Evolutionary conservation across 2,888 invertebrate species (phyloP).

Genomic region (Netelia inedita): DNA sequence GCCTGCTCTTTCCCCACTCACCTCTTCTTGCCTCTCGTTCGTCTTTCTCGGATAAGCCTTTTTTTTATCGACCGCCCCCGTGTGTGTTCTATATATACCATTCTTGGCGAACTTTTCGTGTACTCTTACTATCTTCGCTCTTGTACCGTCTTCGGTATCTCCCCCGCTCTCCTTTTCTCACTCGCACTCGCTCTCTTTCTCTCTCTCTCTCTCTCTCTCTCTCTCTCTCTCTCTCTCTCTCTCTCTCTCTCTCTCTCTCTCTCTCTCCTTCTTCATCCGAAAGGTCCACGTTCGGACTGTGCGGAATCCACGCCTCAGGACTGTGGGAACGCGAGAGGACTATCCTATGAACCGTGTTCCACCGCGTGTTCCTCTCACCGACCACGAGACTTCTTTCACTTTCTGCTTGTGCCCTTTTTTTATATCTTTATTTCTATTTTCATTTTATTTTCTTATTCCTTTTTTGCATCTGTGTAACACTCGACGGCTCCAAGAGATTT

Average conservation of each 20-base stretch:
- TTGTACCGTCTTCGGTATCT: conserved; percentile 46
- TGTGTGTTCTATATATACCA: conserved; percentile 1
- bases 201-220: conserved; percentile 35
- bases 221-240: conserved; percentile 27
- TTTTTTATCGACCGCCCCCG: conserved; percentile 33
- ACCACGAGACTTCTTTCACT: conserved; percentile 66
- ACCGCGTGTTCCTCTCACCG: conserved; percentile 73
- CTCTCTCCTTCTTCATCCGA: conserved; percentile 48
- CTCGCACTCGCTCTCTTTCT: conserved; percentile 19
- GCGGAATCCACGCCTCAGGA: conserved; percentile 81
- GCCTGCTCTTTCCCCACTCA: conserved; percentile 16
- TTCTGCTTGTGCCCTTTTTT: conserved; percentile 40
- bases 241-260: conserved; percentile 22
- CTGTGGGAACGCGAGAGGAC: conserved; percentile 82
- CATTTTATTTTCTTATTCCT: conserved; percentile 28
- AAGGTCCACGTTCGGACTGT: conserved; percentile 73
- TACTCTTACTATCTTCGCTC: conserved; percentile 32
- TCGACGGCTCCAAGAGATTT: conserved; percentile 4
- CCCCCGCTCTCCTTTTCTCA: conserved; percentile 20
- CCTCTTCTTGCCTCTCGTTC: conserved; percentile 32
- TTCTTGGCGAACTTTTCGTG: conserved; percentile 12
- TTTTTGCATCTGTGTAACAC: conserved; percentile 33
- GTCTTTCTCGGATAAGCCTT: conserved; percentile 23
- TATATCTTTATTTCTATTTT: conserved; percentile 10
- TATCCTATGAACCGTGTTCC: conserved; percentile 73